Base-by-base conservation (phyloP, 2,113 vertebrate species). In the Bostrychus sinensis region DNA sequence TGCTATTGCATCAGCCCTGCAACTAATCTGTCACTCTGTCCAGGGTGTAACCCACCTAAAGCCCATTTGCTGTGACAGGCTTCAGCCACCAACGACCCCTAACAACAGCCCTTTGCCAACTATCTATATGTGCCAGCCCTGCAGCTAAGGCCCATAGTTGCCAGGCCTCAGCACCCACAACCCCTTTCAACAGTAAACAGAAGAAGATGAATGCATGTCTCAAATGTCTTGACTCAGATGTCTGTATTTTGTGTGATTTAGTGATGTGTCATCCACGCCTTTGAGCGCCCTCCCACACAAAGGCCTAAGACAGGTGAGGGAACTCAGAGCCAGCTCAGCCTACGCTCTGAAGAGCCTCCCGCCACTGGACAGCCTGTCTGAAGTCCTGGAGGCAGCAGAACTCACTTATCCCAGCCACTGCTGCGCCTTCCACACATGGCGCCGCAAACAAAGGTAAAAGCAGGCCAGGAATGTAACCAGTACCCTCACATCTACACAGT, bases 381-480 rank as follows among this genome's bases (percentile, higher is more conserved):
- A 81, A 22, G 91, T 98, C 74, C 84, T 91, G 75, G 92, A 93
- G 56, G 95, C 95, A 5, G 96, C 95, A 5, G 88, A 92, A 10
- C 80, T 98, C 69, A 96, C 95, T 0, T 98, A 97, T 66, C 92
- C 96, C 20, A 96, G 95, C 82, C 96, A 98, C 90, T 98, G 96
- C 91, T 98, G 96, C 13, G 95, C 95, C 61, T 97, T 98, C 81
- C 85, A 86, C 78, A 91, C 91, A 7, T 88, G 92, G 90, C 74
- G 73, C 2, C 74, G 80, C 78, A 93, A 85, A 74, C 86, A 89
- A 65, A 89, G 85, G 90, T 92, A 81, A 22, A 17, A 11, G 19
- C 62, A 46, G 32, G n/a, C 20, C 41, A 20, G 56, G 17, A 8
- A 59, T 57, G 26, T 7, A n/a, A 60, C 50, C 42, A 54, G 72